Conservation (phyloP, 2,113 vertebrate genomes). For the Aythya baeri region DNA sequence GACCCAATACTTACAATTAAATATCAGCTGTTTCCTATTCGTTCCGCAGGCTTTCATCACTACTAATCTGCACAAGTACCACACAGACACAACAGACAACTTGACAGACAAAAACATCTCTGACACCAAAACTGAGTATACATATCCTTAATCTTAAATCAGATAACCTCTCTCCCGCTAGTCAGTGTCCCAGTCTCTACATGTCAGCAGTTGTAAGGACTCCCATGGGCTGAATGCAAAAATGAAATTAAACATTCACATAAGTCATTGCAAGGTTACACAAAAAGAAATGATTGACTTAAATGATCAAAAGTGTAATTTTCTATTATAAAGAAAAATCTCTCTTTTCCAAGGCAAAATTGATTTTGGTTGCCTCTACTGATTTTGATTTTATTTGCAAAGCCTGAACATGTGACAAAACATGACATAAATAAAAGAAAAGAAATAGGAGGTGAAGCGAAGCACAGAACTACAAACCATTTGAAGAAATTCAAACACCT, state of each 20-base stretch:
- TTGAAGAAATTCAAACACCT: neutral
- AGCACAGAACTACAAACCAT: neutral
- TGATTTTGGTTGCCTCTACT: neutral
- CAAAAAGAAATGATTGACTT: neutral
- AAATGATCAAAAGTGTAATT: neutral
- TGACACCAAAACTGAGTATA: neutral
- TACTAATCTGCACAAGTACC: neutral
- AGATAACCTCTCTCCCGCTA: neutral
- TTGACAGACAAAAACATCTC: neutral
- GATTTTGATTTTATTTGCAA: neutral
- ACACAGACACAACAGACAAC: neutral
- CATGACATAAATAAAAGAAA: neutral
- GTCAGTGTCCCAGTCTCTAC: neutral
- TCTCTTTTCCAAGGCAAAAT: neutral
- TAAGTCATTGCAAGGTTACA: neutral
- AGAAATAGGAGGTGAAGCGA: neutral
- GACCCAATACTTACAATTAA: slow-evolving; percentile 39
- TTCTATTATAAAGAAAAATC: neutral
- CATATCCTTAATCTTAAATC: neutral
- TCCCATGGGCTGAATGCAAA: neutral
- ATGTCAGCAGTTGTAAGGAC: neutral
- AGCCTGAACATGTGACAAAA: neutral
- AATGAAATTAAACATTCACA: neutral
- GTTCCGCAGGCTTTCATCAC: neutral
- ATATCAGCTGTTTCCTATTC: slow-evolving; percentile 10